Evolutionary conservation across 2,888 invertebrate genomes (phyloP).

Genomic region (Stenodera caucasica): DNA sequence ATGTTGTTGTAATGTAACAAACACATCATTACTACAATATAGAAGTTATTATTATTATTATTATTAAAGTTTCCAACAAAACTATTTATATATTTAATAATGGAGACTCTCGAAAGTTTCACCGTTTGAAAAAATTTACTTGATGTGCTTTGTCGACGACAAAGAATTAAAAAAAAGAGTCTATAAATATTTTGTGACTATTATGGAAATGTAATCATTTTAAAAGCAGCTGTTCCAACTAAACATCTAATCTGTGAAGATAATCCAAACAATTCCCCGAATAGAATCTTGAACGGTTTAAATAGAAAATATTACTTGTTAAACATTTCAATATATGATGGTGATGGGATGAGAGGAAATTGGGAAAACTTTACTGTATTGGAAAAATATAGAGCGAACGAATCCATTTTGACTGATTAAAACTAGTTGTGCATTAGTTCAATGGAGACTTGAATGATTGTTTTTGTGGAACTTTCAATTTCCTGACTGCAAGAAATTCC

Average conservation of each 20-base stretch:
- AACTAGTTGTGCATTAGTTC: background rate
- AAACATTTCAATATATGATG: background rate
- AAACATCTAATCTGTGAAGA: background rate
- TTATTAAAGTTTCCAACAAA: background rate
- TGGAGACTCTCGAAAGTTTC: too few species aligned
- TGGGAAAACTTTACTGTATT: background rate
- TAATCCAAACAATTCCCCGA: background rate
- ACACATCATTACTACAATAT: background rate
- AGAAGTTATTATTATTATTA: background rate
- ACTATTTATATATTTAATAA: background rate
- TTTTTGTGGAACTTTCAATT: too few species aligned
- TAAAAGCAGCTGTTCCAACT: background rate
- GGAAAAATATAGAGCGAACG: background rate
- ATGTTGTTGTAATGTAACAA: background rate
- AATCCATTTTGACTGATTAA: slow-evolving; percentile 4
- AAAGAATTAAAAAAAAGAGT: background rate
- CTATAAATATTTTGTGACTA: background rate
- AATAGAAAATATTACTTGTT: background rate
- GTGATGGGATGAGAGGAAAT: background rate
- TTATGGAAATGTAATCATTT: slow-evolving; percentile 2
- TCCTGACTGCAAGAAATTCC: too few species aligned
- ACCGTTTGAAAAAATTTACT: too few species aligned
- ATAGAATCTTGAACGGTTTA: background rate
- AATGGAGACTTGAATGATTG: background rate
- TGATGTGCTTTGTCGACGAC: too few species aligned